Evolutionary conservation across 2,113 vertebrate genomes (phyloP).

Genomic region (Lophochroa leadbeateri): DNA sequence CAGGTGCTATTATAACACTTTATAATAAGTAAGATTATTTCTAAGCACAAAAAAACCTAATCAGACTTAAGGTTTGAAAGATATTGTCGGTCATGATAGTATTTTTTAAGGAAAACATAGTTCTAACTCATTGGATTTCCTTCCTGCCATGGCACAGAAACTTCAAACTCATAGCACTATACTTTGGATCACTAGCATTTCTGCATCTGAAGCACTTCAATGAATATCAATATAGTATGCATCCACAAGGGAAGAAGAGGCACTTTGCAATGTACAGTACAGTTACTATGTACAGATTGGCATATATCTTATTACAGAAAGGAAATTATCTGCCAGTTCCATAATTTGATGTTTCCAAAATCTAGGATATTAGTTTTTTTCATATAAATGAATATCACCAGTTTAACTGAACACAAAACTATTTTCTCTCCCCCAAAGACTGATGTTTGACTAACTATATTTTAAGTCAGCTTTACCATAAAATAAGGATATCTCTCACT

Average conservation of each 20-base stretch:
- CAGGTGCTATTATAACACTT: not conserved
- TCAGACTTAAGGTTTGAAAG: not conserved
- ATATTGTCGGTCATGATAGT: not conserved
- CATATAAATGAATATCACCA: not conserved
- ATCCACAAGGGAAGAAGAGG: not conserved
- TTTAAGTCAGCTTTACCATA: not conserved
- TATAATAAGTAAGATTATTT: not conserved
- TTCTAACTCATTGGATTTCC: not conserved
- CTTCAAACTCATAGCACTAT: not conserved
- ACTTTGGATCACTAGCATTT: not conserved
- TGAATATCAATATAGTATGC: not conserved
- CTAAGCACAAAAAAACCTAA: not conserved
- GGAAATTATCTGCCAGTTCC: not conserved
- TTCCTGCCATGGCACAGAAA: not conserved
- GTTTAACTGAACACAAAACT: not conserved
- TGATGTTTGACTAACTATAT: not conserved
- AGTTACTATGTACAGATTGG: not conserved
- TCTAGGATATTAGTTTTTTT: not conserved
- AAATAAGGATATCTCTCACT: not conserved
- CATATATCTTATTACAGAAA: not conserved
- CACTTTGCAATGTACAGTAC: not conserved
- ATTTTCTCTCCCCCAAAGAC: not conserved
- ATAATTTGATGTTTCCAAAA: not conserved
- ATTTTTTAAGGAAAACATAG: not conserved
- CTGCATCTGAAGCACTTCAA: not conserved